Evolutionary conservation across 2,113 vertebrate genomes (phyloP), one percentile per base, ranked within the genome.

Genomic region (Albula goreensis): DNA sequence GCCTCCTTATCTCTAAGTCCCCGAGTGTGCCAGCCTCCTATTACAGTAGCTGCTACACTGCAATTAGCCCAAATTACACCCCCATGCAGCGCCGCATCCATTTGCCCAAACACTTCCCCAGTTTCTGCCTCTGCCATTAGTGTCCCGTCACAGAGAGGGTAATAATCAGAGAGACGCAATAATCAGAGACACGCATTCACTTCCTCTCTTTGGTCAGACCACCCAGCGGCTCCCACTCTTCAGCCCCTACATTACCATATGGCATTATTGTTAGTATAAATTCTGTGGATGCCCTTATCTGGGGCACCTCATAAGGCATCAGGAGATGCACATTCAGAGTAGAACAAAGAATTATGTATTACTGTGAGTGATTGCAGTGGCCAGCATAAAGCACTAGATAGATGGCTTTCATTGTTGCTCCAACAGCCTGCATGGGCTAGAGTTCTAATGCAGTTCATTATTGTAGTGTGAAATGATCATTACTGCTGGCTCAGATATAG

Each of bases 1-100:
- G 70, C 31, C 70, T 74, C 70, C 70, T 74, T 74, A 74, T 74
- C n/a, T 74, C n/a, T 74, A 74, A 74, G 70, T 74, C 70, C 70
- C 9, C 19, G 70, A 74, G 70, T 74, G 70, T 74, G 70, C 70
- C 70, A 74, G 70, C 70, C 70, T 31, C 9, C 70, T 31, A 74
- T 74, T 74, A 74, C 70, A 25, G 70, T 31, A 74, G 70, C 70
- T 31, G 70, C 70, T 74, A 74, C 70, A 74, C 70, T 74, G 70
- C 70, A 74, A 74, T 74, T 74, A 74, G 70, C 70, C 70, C 3
- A 74, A 74, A 74, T 74, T 74, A 74, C 70, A 74, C 70, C 70
- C 70, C 70, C 70, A 74, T n/a, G 70, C 70, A 74, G 70, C 70
- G 22, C 70, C 70, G 6, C 70, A n/a, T 10, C 70, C n/a, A 31